These are phyloP conservation scores for Psammodynastes pulverulentus DNA, from an alignment of 2,113 vertebrate genomes.

Conservation along the genomic window DNA sequence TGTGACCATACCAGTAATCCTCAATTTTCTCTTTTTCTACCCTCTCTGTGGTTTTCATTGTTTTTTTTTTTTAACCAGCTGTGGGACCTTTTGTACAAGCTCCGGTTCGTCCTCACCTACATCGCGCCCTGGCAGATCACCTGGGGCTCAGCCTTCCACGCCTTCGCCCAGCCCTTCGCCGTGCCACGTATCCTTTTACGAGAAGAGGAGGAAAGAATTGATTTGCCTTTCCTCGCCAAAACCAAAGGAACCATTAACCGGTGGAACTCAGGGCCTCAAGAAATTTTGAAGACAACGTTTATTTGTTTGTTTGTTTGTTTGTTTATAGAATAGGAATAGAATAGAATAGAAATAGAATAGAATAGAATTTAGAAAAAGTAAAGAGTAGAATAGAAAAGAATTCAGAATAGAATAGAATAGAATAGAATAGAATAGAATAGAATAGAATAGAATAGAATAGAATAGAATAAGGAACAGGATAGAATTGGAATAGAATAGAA, in stretches of 20 bases:
- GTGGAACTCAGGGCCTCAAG: neutral
- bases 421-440: too few species aligned
- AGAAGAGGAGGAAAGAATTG: neutral
- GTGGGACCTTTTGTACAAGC: slow-evolving; percentile 89
- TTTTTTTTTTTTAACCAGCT: slow-evolving; percentile 63
- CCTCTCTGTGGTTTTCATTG: neutral
- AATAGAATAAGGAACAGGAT: too few species aligned
- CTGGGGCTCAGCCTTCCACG: slow-evolving; percentile 91
- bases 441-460: too few species aligned
- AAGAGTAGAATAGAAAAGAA: too few species aligned
- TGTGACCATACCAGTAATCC: neutral
- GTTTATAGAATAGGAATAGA: too few species aligned
- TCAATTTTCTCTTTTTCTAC: neutral
- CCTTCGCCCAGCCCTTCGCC: slow-evolving; percentile 88
- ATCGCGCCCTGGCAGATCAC: slow-evolving; percentile 94
- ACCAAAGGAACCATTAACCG: neutral
- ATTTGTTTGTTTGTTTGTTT: too few species aligned
- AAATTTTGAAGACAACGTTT: neutral
- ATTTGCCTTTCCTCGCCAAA: neutral
- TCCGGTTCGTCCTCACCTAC: slow-evolving; percentile 89
- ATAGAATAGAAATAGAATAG: too few species aligned
- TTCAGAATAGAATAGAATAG: too few species aligned
- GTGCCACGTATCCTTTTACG: slow-evolving; percentile 85
- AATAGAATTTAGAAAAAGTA: too few species aligned
- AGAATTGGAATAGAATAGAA: too few species aligned